Evolutionary conservation across 2,113 vertebrate genomes (phyloP).

Genomic region (Coregonus clupeaformis): DNA sequence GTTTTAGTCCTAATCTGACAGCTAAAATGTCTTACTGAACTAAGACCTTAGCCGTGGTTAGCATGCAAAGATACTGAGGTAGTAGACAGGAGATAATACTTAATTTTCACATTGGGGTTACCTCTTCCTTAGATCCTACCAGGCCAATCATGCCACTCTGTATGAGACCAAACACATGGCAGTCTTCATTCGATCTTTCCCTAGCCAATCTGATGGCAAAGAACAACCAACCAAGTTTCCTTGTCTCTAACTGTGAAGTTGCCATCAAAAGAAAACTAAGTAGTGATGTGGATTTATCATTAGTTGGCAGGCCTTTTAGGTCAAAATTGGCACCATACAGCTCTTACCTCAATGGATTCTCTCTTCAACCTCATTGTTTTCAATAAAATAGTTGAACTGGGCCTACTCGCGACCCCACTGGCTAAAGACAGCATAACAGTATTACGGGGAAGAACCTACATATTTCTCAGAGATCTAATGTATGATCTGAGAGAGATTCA

Average conservation of each 20-base stretch:
- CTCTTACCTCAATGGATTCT: background rate
- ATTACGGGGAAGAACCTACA: slow-evolving; percentile 42
- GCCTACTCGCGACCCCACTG: slow-evolving; percentile 29
- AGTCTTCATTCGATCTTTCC: background rate
- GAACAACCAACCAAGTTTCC: background rate
- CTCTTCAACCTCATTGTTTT: background rate
- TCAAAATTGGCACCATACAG: slow-evolving; percentile 21
- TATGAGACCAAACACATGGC: background rate
- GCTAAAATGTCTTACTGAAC: background rate
- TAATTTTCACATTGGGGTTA: too few relatives aligned
- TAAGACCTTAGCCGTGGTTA: background rate
- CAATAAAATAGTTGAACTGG: background rate
- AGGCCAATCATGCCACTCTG: too few relatives aligned
- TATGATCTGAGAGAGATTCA: slow-evolving; percentile 58
- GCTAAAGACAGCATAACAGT: slow-evolving; percentile 60
- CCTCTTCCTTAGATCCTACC: too few relatives aligned
- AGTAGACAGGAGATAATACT: background rate
- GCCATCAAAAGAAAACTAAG: background rate
- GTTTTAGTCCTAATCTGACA: background rate
- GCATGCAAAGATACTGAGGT: background rate
- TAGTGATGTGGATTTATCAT: slow-evolving; percentile 17
- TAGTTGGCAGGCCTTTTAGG: slow-evolving; percentile 48
- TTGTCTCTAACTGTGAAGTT: background rate
- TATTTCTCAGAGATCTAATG: slow-evolving; percentile 55
- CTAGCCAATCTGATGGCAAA: background rate